These are phyloP conservation scores for Ganaspis sp. DNA, from an alignment of 1,140 invertebrate species.

Conservation along the genomic window DNA sequence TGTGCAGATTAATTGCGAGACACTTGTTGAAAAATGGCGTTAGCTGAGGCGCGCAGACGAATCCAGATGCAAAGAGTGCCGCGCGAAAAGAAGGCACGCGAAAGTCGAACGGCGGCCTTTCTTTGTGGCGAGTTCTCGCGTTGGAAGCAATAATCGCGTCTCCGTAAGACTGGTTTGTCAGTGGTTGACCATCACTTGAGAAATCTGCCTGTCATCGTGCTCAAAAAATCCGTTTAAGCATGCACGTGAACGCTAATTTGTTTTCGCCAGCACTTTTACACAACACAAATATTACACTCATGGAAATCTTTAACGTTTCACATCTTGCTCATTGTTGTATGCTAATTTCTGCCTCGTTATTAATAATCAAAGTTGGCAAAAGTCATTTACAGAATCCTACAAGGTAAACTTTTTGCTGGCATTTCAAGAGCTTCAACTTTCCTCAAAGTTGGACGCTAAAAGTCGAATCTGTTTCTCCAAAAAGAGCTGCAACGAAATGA, in stretches of 20 bases:
- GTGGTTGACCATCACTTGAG: slow-evolving; percentile 18
- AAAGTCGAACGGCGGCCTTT: slow-evolving; percentile 7
- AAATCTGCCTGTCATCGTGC: slow-evolving; percentile 20
- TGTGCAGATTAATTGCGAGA: neutral
- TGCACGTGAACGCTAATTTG: slow-evolving; percentile 9
- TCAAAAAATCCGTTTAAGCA: slow-evolving; percentile 12
- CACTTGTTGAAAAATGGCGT: slow-evolving; percentile 8
- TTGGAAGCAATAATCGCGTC: slow-evolving; percentile 15
- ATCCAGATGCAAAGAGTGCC: slow-evolving; percentile 16
- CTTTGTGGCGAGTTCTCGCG: slow-evolving; percentile 20
- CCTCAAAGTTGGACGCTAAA: neutral
- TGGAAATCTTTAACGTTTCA: too few species aligned
- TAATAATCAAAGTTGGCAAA: too few species aligned
- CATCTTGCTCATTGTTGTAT: too few species aligned
- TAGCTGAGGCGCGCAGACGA: neutral
- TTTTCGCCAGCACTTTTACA: neutral
- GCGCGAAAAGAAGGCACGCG: neutral
- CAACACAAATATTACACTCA: too few species aligned
- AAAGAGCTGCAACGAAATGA: neutral
- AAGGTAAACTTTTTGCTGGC: neutral
- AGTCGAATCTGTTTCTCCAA: neutral
- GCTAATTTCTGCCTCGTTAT: too few species aligned
- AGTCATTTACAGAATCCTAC: too few species aligned
- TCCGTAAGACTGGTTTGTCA: slow-evolving; percentile 17
- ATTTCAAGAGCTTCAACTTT: neutral